Evolutionary conservation across 2,113 vertebrate species (phyloP).

Genomic region (Atrichornis clamosus): DNA sequence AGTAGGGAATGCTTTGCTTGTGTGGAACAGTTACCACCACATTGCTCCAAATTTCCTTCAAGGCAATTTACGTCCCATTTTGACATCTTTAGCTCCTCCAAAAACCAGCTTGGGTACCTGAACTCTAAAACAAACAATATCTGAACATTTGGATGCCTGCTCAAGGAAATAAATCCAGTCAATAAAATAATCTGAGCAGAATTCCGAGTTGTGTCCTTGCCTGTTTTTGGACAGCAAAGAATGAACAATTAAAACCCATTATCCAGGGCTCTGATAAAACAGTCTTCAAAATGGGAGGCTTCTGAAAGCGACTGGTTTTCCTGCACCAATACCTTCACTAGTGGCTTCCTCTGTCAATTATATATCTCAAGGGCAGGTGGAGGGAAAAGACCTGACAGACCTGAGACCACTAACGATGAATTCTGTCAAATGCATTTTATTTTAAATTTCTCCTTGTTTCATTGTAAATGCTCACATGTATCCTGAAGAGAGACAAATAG

Average conservation of each 20-base stretch:
- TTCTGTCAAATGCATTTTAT: background rate
- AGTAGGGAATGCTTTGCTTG: background rate
- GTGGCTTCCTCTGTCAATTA: background rate
- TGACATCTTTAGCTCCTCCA: background rate
- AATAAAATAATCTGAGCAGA: background rate
- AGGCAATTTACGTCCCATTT: background rate
- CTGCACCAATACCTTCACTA: background rate
- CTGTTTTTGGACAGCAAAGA: background rate
- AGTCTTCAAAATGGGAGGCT: background rate
- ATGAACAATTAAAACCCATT: background rate
- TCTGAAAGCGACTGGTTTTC: background rate
- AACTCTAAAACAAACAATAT: background rate
- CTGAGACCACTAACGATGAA: background rate
- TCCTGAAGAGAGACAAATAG: background rate
- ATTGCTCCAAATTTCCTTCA: background rate
- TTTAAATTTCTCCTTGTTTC: background rate
- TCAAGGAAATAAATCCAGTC: background rate
- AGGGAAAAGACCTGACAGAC: background rate
- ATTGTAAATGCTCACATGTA: background rate
- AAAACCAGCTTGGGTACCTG: background rate
- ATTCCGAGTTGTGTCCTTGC: background rate
- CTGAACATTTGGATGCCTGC: background rate
- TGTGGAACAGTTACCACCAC: background rate
- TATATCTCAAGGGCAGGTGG: background rate
- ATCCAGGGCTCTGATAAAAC: background rate